Evolutionary conservation across 2,113 vertebrate species (phyloP).

Genomic region (Nyctibius bracteatus): DNA sequence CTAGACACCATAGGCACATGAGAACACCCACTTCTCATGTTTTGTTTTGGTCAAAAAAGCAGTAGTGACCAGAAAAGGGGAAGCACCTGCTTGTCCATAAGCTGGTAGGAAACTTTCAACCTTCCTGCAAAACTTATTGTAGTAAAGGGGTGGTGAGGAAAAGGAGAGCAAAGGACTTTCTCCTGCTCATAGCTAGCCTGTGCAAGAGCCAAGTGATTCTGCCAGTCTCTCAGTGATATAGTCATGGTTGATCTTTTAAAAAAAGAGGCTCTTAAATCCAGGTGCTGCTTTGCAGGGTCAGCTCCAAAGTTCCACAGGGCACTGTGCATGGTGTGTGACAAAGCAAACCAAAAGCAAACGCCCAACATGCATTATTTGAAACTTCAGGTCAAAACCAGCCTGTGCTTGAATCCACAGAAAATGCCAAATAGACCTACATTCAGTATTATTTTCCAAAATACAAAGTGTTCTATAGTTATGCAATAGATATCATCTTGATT

Average conservation of each 20-base stretch:
- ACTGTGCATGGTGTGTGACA: neutral
- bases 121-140: neutral
- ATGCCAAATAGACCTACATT: neutral
- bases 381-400: neutral
- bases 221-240: neutral
- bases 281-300: neutral
- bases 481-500: neutral
- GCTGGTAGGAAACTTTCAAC: neutral
- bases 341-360: neutral
- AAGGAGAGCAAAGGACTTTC: neutral
- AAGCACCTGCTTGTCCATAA: neutral
- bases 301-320: neutral
- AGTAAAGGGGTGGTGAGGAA: neutral
- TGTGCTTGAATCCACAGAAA: neutral
- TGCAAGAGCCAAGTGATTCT: neutral
- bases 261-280: neutral
- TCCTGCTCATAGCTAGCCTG: neutral
- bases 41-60: neutral
- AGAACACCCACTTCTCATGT: neutral
- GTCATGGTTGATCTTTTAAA: neutral
- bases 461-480: neutral
- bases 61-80: neutral
- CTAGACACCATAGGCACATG: accelerated
- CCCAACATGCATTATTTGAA: neutral
- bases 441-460: neutral